A percentile compares a stretch with the other conserved stretches of the same genome.
Conservation (phyloP, 2,888 invertebrate species). For the Acanthosoma haemorrhoidale region DNA sequence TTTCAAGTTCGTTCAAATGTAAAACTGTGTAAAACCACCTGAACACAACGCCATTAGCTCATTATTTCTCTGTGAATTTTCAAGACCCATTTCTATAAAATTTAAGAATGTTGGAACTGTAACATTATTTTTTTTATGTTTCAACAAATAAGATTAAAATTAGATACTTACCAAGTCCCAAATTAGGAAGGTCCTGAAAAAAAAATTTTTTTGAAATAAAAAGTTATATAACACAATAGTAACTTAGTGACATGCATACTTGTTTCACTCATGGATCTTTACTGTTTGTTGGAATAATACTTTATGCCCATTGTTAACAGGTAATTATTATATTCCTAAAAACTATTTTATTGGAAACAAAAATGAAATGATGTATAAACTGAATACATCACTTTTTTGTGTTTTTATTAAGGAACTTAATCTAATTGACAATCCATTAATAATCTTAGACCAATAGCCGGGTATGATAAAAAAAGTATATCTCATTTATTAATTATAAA, state of each 20-base stretch:
- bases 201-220: neutral
- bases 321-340: too few relatives aligned
- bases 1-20: conserved; percentile 34
- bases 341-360: neutral
- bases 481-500: too few relatives aligned
- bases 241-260: neutral
- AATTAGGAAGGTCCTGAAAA: neutral
- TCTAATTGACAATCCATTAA: too few relatives aligned
- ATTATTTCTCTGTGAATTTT: neutral
- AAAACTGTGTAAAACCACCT: conserved; percentile 52
- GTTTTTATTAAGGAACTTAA: too few relatives aligned
- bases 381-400: neutral
- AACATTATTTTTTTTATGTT: neutral
- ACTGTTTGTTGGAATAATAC: too few relatives aligned
- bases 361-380: neutral
- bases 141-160: neutral
- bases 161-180: neutral
- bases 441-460: too few relatives aligned
- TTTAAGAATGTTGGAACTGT: neutral
- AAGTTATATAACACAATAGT: neutral
- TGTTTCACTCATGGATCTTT: neutral
- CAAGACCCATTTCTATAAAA: conserved; percentile 41
- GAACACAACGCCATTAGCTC: conserved; percentile 50
- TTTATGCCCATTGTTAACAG: too few relatives aligned
- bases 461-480: too few relatives aligned